A percentile compares a stretch with the other conserved stretches of the same genome.
Evolutionary conservation across 2,797 vertebrate genomes (phyloP).

Genomic region (Glyptemys insculpta): DNA sequence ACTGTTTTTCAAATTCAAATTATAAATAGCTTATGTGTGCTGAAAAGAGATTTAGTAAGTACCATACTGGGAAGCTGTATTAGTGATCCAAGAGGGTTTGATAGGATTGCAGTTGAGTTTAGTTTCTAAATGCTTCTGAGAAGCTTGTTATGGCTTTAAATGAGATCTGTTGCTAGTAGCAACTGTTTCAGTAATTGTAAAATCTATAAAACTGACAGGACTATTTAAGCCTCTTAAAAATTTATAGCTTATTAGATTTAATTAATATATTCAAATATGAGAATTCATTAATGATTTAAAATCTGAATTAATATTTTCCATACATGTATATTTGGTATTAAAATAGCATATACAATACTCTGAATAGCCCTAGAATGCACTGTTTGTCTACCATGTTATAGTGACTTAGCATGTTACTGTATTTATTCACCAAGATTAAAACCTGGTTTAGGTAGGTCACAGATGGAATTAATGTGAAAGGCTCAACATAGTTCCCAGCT

Average conservation of each 20-base stretch:
- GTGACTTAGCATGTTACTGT: neutral
- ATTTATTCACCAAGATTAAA: neutral
- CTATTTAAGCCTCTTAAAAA: slow-evolving; percentile 55
- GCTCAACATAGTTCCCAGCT: neutral
- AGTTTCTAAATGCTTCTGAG: slow-evolving; percentile 40
- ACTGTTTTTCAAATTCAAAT: slow-evolving; percentile 3
- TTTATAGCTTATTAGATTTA: slow-evolving; percentile 54
- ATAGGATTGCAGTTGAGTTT: slow-evolving; percentile 48
- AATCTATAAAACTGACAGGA: slow-evolving; percentile 39
- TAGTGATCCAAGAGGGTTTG: slow-evolving; percentile 36
- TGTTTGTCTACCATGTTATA: neutral
- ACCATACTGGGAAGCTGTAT: neutral
- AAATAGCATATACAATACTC: neutral
- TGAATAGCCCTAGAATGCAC: neutral
- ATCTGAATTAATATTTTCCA: slow-evolving; percentile 33
- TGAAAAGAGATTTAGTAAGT: neutral
- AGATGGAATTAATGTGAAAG: neutral
- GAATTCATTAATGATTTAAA: slow-evolving; percentile 37
- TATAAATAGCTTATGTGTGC: neutral
- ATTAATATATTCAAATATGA: slow-evolving; percentile 51
- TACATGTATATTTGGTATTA: slow-evolving; percentile 18
- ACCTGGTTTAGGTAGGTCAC: neutral
- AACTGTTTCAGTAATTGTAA: slow-evolving; percentile 58
- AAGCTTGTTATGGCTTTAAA: slow-evolving; percentile 52
- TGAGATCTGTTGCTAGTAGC: slow-evolving; percentile 53